Evolutionary conservation across 2,113 vertebrate genomes (phyloP).

Genomic region (Empidonax traillii): DNA sequence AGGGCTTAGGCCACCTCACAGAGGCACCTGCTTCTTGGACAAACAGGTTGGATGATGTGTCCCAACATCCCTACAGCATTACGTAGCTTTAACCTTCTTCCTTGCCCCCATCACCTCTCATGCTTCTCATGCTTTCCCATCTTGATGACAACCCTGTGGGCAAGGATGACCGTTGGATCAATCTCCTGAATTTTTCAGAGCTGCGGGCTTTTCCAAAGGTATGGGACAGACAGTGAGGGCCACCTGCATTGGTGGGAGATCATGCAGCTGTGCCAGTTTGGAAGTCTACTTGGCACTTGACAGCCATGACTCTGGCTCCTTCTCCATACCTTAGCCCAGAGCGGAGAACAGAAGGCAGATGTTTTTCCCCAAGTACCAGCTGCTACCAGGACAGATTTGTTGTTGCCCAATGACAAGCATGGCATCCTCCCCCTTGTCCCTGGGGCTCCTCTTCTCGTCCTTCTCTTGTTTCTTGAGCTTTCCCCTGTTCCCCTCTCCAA

Average conservation of each 20-base stretch:
- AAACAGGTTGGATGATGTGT: neutral
- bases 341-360: neutral
- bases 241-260: neutral
- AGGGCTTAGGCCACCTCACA: neutral
- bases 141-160: accelerated
- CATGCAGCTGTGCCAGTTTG: neutral
- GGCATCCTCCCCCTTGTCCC: neutral
- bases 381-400: neutral
- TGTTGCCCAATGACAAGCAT: neutral
- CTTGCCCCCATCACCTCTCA: neutral
- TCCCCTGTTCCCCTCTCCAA: neutral
- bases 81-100: neutral
- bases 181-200: neutral
- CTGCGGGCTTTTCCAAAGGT: neutral
- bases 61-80: neutral
- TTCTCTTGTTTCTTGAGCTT: neutral
- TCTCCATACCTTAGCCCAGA: neutral
- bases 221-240: neutral
- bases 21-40: neutral
- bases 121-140: neutral
- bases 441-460: neutral
- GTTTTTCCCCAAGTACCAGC: neutral
- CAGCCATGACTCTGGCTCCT: neutral
- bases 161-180: neutral
- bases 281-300: neutral